Conservation (phyloP, 2,113 vertebrate species). For the Scopus umbretta region DNA sequence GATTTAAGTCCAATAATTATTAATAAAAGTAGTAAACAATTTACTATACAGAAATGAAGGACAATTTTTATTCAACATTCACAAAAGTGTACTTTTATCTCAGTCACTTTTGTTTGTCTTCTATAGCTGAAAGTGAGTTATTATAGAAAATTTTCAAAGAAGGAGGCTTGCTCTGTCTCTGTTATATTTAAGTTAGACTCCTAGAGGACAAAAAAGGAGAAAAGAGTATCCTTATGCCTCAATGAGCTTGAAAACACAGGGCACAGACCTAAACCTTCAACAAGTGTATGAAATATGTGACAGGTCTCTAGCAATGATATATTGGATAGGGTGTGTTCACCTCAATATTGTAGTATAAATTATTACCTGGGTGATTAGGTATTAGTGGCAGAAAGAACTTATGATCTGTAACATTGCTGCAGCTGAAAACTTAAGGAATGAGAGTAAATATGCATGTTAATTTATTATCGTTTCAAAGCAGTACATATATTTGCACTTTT, state of each 20-base stretch:
- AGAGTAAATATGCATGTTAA: not conserved
- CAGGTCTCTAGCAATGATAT: not conserved
- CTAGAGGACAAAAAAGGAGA: not conserved
- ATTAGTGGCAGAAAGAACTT: not conserved
- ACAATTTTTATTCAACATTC: not conserved
- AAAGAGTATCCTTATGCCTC: not conserved
- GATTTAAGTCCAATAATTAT: not conserved
- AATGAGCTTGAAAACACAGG: not conserved
- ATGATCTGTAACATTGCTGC: not conserved
- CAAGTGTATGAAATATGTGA: slow-evolving; percentile 11
- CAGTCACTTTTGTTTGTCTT: not conserved
- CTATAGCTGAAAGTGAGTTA: not conserved
- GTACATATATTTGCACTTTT: not conserved
- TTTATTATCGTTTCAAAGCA: not conserved
- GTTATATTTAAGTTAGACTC: not conserved
- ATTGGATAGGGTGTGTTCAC: not conserved
- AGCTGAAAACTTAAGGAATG: not conserved
- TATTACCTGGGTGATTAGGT: not conserved
- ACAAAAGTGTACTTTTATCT: not conserved
- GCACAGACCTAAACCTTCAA: not conserved
- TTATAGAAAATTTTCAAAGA: not conserved
- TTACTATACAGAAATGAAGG: not conserved
- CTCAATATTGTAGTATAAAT: not conserved
- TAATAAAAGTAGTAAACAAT: not conserved
- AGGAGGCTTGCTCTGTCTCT: not conserved